Conservation (phyloP, 2,797 vertebrate genomes). For the Poecilia velifera region DNA sequence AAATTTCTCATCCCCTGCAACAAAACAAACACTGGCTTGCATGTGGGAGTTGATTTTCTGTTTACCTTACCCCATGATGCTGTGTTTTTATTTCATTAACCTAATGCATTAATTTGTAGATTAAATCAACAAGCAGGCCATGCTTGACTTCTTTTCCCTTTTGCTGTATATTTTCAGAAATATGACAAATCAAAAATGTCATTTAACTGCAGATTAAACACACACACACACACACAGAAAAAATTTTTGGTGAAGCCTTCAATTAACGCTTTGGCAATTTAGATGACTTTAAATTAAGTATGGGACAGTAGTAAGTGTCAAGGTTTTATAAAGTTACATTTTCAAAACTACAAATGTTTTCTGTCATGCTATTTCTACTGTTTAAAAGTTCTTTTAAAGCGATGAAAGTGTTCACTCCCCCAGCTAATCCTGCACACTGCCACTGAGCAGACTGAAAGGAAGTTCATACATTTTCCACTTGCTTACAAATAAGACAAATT, state of each 20-base stretch:
- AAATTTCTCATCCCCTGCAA: conserved; percentile 71
- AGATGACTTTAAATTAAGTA: background rate
- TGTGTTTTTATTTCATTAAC: conserved; percentile 73
- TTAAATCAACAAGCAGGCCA: conserved; percentile 46
- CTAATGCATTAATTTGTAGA: conserved; percentile 59
- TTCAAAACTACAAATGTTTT: background rate
- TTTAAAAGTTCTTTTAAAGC: background rate
- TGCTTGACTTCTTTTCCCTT: conserved; percentile 21
- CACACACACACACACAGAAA: too few species aligned
- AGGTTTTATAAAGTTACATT: background rate
- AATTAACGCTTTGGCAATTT: background rate
- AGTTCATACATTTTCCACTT: background rate
- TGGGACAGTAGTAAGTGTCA: background rate
- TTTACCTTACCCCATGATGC: conserved; percentile 68
- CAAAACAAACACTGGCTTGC: conserved; percentile 81
- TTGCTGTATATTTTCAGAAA: background rate
- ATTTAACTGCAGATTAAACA: background rate
- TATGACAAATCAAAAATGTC: background rate
- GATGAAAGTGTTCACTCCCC: background rate
- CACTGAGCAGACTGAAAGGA: background rate
- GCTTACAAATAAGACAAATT: background rate
- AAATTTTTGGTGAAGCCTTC: background rate
- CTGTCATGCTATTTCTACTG: too few species aligned
- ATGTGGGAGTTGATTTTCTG: conserved; percentile 72
- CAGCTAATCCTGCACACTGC: background rate